Conservation (phyloP, 2,888 invertebrate genomes). For the Caenorhabditis sp. region DNA sequence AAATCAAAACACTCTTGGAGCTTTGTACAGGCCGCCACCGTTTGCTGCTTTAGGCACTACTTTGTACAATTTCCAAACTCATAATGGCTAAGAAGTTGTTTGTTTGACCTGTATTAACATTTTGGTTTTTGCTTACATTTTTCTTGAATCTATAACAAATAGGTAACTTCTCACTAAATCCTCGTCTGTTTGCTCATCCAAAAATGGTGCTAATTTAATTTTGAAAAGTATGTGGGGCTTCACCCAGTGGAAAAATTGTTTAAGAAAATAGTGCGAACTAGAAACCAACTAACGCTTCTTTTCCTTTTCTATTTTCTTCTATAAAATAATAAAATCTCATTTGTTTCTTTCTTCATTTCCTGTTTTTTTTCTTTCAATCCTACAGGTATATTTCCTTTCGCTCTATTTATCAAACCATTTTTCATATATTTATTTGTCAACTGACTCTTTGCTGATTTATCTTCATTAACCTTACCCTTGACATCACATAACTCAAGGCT, state of each 20-base stretch:
- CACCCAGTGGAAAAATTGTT: conserved; percentile 5
- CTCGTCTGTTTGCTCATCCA: conserved; percentile 49
- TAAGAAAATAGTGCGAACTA: conserved; percentile 45
- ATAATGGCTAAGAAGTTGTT: conserved; percentile 38
- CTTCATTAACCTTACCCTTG: conserved; percentile 18
- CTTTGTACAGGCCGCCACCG: conserved; percentile 68
- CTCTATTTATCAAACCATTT: conserved; percentile 2
- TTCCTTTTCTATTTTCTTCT: background rate
- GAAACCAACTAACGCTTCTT: conserved; percentile 18
- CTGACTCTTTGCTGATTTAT: conserved; percentile 4
- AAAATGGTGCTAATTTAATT: conserved; percentile 54
- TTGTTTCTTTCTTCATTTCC: conserved; percentile 8
- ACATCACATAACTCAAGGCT: conserved; percentile 47
- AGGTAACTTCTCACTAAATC: too few relatives aligned
- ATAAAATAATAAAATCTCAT: conserved; percentile 48
- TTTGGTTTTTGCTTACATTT: conserved; percentile 1
- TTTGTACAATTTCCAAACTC: conserved; percentile 70
- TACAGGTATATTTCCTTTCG: conserved; percentile 40
- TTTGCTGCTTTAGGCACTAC: conserved; percentile 75
- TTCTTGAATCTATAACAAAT: background rate
- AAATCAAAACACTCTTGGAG: conserved; percentile 61
- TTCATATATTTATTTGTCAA: conserved; percentile 1
- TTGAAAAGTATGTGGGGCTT: background rate
- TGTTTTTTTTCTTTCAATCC: conserved; percentile 16
- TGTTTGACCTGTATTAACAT: background rate